phyloP scores from a whole-genome alignment of 2,113 vertebrate species.

The Cyprinus carpio region DNA sequence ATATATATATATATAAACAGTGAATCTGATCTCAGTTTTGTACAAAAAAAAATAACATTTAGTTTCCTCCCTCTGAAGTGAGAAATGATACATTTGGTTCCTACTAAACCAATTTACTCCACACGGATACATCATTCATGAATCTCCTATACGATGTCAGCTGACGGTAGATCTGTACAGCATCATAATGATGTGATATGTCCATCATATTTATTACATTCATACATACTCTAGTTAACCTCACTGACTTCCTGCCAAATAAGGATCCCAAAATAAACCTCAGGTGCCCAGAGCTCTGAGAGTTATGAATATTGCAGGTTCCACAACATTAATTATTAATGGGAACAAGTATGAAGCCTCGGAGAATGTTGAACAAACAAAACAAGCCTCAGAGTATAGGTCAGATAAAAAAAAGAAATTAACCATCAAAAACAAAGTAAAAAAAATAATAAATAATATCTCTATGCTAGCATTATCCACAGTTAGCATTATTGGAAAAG shows the following conservation, averaged over 20 bases:
- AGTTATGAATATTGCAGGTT: constrained; percentile 75
- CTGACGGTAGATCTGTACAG: background rate
- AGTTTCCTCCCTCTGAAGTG: background rate
- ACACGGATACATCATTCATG: background rate
- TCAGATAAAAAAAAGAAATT: constrained; percentile 62
- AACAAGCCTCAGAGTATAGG: constrained; percentile 59
- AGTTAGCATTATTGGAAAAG: background rate
- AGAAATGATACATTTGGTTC: background rate
- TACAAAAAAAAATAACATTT: background rate
- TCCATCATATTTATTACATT: constrained; percentile 34
- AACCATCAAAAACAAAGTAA: background rate
- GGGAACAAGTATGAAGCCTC: constrained; percentile 76
- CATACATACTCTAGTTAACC: constrained; percentile 56
- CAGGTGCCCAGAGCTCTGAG: constrained; percentile 56
- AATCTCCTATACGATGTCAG: background rate
- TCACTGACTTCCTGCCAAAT: constrained; percentile 60
- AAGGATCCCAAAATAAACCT: constrained; percentile 71
- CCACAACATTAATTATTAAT: constrained; percentile 75
- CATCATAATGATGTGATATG: constrained; percentile 36
- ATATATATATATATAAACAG: background rate
- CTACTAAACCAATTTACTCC: constrained; percentile 15
- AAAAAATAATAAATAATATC: background rate
- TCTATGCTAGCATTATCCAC: background rate
- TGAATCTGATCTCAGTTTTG: background rate
- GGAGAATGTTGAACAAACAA: constrained; percentile 67